A percentile compares a stretch with the other conserved stretches of the same genome.
Conservation (phyloP, 2,113 vertebrate genomes). For the Procapra przewalskii region DNA sequence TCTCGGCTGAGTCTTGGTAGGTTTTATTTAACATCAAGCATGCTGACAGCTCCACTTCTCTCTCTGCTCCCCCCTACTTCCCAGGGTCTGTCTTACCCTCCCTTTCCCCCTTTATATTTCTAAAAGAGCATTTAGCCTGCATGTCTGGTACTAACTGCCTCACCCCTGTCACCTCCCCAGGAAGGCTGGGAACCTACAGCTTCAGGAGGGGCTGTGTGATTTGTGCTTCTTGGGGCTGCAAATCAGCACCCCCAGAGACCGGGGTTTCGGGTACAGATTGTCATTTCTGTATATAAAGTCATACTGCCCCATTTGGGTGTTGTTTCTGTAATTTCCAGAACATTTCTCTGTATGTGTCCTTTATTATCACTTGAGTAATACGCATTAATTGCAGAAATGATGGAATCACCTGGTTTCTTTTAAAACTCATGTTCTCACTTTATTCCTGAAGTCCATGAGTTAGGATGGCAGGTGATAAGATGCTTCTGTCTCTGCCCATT, state of each 20-base stretch:
- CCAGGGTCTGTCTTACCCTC: not conserved
- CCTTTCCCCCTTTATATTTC: not conserved
- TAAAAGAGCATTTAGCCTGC: not conserved
- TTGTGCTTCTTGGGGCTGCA: not conserved
- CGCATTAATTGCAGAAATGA: not conserved
- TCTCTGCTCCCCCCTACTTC: not conserved
- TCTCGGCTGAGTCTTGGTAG: conserved; percentile 70
- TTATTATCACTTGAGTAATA: not conserved
- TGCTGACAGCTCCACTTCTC: conserved; percentile 59
- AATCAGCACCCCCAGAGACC: not conserved
- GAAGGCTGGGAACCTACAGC: not conserved
- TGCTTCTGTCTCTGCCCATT: not conserved
- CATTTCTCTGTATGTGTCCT: not conserved
- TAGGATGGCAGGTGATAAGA: not conserved
- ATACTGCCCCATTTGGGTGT: not conserved
- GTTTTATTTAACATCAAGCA: conserved; percentile 72
- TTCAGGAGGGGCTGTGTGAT: not conserved
- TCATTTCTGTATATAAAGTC: not conserved
- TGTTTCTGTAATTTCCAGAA: not conserved
- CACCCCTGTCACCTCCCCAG: not conserved
- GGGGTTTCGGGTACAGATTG: not conserved
- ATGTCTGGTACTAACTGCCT: not conserved
- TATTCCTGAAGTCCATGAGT: not conserved
- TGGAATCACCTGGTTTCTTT: not conserved
- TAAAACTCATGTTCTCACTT: not conserved